Evolutionary conservation across 2,113 vertebrate species (phyloP).

Genomic region (Thryonomys swinderianus): DNA sequence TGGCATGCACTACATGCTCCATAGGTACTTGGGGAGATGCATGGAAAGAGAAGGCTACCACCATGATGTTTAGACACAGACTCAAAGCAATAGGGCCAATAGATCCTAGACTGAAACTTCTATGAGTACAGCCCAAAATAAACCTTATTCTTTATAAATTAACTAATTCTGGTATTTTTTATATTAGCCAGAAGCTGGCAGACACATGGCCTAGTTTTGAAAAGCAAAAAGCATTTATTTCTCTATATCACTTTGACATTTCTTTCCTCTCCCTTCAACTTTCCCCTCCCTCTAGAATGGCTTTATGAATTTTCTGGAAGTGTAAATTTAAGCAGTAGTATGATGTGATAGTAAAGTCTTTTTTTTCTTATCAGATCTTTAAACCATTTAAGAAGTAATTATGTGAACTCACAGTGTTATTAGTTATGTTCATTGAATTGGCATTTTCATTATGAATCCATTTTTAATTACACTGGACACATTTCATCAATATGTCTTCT

Average conservation of each 20-base stretch:
- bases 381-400: constrained; percentile 81
- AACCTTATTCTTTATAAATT: neutral
- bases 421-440: constrained; percentile 81
- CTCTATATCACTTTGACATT: constrained; percentile 11
- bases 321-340: constrained; percentile 53
- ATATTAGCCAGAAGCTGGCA: neutral
- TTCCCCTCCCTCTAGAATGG: neutral
- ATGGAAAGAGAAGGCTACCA: neutral
- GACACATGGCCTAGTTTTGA: neutral
- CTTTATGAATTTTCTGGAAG: constrained; percentile 59
- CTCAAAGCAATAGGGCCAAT: neutral
- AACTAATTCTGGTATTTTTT: neutral
- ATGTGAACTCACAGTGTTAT: constrained; percentile 75
- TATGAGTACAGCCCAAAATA: neutral
- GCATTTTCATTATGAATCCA: constrained; percentile 79
- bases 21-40: neutral
- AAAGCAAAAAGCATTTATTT: constrained; percentile 16
- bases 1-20: neutral
- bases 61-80: neutral
- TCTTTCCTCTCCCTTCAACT: constrained; percentile 33
- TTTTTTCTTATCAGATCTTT: constrained; percentile 73
- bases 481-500: constrained; percentile 77
- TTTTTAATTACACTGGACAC: constrained; percentile 78
- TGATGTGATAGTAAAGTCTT: neutral
- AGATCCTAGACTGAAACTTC: neutral